Percentiles rank a stretch among this genome's conserved stretches.
These are phyloP conservation scores for Metellina segmentata DNA, from an alignment of 2,888 invertebrate genomes.

Conservation along the genomic window DNA sequence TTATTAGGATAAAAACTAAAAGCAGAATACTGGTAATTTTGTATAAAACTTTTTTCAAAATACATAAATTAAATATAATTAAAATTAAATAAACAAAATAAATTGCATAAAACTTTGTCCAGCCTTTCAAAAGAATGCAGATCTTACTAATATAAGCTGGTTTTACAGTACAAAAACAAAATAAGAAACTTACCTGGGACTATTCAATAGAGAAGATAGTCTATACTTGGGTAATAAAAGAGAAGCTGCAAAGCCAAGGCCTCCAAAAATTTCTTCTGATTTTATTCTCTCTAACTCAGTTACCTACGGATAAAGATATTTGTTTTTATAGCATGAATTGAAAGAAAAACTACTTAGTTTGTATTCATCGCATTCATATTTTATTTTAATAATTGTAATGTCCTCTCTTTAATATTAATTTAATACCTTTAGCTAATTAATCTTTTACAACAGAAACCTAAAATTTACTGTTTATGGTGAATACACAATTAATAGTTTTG, in stretches of 20 bases:
- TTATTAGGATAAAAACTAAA: background rate
- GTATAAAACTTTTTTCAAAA: background rate
- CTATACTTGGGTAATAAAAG: conserved; percentile 73
- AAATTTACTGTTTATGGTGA: too few relatives aligned
- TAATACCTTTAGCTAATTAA: too few relatives aligned
- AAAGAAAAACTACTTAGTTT: background rate
- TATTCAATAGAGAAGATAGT: conserved; percentile 73
- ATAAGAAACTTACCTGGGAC: conserved; percentile 65
- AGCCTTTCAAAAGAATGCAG: too few relatives aligned
- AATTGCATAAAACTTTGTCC: background rate
- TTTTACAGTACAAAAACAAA: background rate
- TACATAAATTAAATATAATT: background rate
- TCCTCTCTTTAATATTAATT: too few relatives aligned
- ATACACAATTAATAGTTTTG: too few relatives aligned
- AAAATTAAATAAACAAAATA: background rate
- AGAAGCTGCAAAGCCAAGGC: conserved; percentile 72
- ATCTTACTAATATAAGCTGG: too few relatives aligned
- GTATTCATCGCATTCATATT: too few relatives aligned
- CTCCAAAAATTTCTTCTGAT: conserved; percentile 76
- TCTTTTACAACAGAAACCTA: too few relatives aligned
- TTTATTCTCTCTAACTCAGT: conserved; percentile 70
- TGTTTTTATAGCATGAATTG: background rate
- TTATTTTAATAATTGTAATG: too few relatives aligned
- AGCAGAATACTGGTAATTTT: background rate
- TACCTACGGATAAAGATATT: conserved; percentile 29